A percentile compares a stretch with the other conserved stretches of the same genome.
These are phyloP conservation scores for Eriosoma lanigerum DNA, from an alignment of 1,140 invertebrate genomes.

Conservation along the genomic window DNA sequence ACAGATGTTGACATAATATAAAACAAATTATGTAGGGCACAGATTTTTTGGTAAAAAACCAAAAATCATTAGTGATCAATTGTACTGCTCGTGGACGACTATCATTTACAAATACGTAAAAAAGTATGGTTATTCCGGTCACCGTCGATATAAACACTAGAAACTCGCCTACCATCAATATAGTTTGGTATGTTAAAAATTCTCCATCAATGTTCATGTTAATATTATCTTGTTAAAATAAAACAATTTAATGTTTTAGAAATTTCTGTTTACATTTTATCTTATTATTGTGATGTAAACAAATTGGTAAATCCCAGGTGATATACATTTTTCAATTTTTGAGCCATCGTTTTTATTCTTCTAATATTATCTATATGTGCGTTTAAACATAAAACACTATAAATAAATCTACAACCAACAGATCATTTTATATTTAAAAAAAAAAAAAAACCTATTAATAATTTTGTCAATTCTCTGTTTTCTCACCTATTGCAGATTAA, in stretches of 20 bases:
- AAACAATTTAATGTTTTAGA: neutral
- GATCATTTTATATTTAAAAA: too few species aligned
- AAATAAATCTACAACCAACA: too few species aligned
- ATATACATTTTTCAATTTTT: neutral
- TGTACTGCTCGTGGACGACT: neutral
- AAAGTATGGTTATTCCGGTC: neutral
- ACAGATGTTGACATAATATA: neutral
- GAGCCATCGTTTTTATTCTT: neutral
- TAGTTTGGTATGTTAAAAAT: neutral
- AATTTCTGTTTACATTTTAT: neutral
- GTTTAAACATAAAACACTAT: neutral
- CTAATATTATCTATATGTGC: neutral
- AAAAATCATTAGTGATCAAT: neutral
- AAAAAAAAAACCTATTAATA: too few species aligned
- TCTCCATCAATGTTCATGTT: neutral
- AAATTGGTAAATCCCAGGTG: neutral
- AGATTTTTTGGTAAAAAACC: neutral
- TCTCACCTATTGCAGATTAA: too few species aligned
- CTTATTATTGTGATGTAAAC: neutral
- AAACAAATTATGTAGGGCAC: neutral
- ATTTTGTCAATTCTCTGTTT: too few species aligned
- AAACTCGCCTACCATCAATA: neutral
- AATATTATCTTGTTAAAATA: neutral
- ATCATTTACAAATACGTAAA: neutral
- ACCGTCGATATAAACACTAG: neutral